phyloP scores from a whole-genome alignment of 2,888 invertebrate species.

The Eupithecia pulchellata region DNA sequence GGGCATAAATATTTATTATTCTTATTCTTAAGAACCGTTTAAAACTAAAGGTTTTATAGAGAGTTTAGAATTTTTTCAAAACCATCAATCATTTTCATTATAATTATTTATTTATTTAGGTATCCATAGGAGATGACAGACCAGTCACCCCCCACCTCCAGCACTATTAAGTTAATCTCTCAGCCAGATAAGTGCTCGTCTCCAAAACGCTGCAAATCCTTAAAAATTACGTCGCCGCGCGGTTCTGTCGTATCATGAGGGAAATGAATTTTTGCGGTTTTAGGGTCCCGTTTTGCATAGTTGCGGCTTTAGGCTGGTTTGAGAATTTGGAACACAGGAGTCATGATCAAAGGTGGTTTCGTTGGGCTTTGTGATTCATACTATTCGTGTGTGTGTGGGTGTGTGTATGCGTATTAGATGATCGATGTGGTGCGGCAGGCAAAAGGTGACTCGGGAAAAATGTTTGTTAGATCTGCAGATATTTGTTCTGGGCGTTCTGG shows the following conservation, averaged over 20 bases:
- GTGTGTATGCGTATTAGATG: no score
- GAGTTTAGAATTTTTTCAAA: no score
- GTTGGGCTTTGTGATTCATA: not conserved
- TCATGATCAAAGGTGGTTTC: not conserved
- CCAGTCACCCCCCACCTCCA: not conserved
- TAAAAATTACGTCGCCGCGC: constrained; percentile 70
- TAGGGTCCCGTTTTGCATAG: not conserved
- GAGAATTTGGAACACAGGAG: not conserved
- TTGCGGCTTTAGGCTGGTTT: not conserved
- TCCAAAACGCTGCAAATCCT: constrained; percentile 61
- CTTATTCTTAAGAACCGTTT: no score
- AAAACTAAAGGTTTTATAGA: no score
- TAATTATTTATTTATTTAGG: no score
- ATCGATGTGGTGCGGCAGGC: no score
- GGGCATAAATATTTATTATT: no score
- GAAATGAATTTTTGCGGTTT: constrained; percentile 41
- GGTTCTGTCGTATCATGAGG: constrained; percentile 61
- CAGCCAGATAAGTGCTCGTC: constrained; percentile 61
- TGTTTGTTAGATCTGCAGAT: no score
- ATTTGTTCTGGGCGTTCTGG: no score
- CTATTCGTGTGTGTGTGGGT: no score
- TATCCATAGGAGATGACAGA: not conserved
- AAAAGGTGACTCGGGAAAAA: no score
- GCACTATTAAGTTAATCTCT: constrained; percentile 57
- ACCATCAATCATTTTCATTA: no score